These are phyloP conservation scores for Mnemiopsis leidyi DNA, from an alignment of 37 sponge, comb jelly and placozoan genomes.

Conservation along the genomic window DNA sequence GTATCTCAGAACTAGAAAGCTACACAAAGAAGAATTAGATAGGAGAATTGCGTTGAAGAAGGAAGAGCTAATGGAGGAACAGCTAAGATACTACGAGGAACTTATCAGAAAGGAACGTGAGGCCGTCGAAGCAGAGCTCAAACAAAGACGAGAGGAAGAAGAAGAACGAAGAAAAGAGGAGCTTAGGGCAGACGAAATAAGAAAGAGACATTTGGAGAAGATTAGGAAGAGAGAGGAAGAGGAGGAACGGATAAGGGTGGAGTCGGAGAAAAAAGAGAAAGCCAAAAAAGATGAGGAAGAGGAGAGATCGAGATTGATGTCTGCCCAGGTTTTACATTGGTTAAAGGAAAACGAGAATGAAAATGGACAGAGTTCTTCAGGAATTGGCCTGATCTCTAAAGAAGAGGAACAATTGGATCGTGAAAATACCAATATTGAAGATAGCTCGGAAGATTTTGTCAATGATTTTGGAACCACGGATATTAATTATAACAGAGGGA, in stretches of 20 bases:
- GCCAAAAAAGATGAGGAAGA: constrained; percentile 31
- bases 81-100: constrained; percentile 8
- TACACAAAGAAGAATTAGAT: background rate
- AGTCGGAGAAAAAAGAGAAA: constrained; percentile 26
- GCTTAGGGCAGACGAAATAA: constrained; percentile 35
- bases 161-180: constrained; percentile 54
- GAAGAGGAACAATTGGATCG: background rate
- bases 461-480: background rate
- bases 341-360: background rate
- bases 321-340: background rate
- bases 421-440: background rate
- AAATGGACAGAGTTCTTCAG: background rate
- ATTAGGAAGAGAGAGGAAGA: constrained; percentile 34
- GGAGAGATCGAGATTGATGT: background rate
- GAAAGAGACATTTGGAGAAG: constrained; percentile 14
- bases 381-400: background rate
- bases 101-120: background rate
- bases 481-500: too few species aligned
- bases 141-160: background rate
- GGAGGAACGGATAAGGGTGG: background rate
- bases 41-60: background rate
- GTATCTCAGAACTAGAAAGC: constrained; percentile 11
- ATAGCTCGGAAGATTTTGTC: background rate
- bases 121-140: constrained; percentile 33
- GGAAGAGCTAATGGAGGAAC: background rate